phyloP scores from a whole-genome alignment of 1,140 invertebrate species.

The Apis dorsata region DNA sequence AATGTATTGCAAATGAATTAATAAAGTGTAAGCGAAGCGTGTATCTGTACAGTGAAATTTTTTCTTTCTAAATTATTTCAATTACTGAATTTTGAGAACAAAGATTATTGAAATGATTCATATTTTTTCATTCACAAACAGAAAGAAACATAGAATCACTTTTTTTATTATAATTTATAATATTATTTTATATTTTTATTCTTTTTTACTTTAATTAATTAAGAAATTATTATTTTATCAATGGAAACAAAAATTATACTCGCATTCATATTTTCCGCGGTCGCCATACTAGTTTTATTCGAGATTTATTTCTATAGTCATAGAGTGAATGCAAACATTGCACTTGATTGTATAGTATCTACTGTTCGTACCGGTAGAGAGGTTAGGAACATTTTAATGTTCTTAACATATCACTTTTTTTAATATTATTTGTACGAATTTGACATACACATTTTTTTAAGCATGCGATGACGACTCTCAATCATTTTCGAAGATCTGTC shows the following conservation, averaged over 20 bases:
- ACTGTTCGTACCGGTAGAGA: slow-evolving; percentile 8
- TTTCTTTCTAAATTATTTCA: slow-evolving; percentile 49
- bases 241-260: background rate
- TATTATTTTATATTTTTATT: background rate
- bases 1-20: slow-evolving; percentile 80
- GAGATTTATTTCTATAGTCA: background rate
- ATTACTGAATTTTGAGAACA: background rate
- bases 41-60: slow-evolving; percentile 68
- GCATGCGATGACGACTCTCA: slow-evolving; percentile 58
- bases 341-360: background rate
- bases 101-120: background rate
- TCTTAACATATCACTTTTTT: background rate
- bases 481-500: slow-evolving; percentile 47
- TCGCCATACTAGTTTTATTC: background rate
- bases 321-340: background rate
- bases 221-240: background rate
- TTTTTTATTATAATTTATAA: background rate
- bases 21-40: slow-evolving; percentile 80
- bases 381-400: background rate
- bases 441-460: background rate
- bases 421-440: background rate
- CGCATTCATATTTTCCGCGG: slow-evolving; percentile 28
- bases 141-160: background rate
- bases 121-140: background rate
- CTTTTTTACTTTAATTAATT: background rate